Conservation (phyloP, 2,888 invertebrate species). For the Rotaria sp. region DNA sequence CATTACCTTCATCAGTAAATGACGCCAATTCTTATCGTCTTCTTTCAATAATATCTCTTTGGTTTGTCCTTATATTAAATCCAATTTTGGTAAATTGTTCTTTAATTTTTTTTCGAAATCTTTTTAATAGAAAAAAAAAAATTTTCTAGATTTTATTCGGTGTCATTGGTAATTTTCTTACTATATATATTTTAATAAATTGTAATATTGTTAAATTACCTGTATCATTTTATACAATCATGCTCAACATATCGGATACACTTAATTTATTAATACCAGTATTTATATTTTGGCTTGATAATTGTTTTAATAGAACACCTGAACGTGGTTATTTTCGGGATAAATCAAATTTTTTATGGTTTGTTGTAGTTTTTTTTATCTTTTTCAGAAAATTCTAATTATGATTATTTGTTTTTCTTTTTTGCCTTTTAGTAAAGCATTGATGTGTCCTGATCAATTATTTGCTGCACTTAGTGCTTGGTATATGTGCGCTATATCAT, state of each 20-base stretch:
- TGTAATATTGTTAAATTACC: background rate
- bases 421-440: background rate
- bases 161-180: background rate
- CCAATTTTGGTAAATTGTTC: background rate
- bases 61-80: conserved; percentile 13
- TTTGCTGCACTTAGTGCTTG: conserved; percentile 8
- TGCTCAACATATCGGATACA: conserved; percentile 28
- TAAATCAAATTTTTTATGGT: conserved; percentile 5
- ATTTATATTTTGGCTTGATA: conserved; percentile 19
- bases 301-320: background rate
- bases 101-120: too few species aligned
- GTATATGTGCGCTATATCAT: conserved; percentile 18
- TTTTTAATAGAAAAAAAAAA: background rate
- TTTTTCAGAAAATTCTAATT: too few species aligned
- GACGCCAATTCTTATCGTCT: background rate
- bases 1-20: background rate
- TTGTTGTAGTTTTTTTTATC: background rate
- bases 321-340: conserved; percentile 16
- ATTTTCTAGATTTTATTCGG: background rate
- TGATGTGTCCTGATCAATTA: conserved; percentile 15
- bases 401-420: background rate
- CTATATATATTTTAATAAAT: background rate
- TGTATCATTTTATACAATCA: conserved; percentile 24
- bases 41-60: background rate
- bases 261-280: conserved; percentile 23